These are phyloP conservation scores for Thinocorus orbignyianus DNA, from an alignment of 2,113 vertebrate species.

Conservation along the genomic window DNA sequence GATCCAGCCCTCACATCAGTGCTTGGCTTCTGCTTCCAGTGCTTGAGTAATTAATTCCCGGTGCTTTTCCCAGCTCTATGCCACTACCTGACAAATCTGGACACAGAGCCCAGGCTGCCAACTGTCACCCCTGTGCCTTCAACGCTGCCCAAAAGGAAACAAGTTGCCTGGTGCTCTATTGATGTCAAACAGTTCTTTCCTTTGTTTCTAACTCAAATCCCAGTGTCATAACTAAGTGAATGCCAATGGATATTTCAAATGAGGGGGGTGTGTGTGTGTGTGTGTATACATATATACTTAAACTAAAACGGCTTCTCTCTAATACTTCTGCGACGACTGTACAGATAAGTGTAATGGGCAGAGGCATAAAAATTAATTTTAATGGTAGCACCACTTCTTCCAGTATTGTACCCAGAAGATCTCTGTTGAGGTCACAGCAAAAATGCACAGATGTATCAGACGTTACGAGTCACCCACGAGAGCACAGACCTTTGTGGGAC, in stretches of 20 bases:
- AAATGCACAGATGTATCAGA: accelerated
- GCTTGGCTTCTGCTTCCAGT: neutral
- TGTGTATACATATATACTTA: neutral
- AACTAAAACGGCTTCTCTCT: neutral
- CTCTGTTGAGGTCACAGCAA: neutral
- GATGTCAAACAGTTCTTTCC: neutral
- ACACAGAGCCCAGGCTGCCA: neutral
- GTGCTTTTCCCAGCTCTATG: neutral
- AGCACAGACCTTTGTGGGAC: neutral
- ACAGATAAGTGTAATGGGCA: neutral
- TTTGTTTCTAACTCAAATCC: neutral
- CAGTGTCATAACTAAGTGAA: neutral
- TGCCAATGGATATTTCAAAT: neutral
- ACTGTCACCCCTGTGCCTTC: neutral
- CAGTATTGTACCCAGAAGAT: neutral
- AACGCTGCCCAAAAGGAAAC: neutral
- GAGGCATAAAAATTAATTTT: neutral
- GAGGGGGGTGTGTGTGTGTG: neutral
- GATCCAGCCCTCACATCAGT: neutral
- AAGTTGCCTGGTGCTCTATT: neutral
- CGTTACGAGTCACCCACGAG: neutral
- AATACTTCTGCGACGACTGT: neutral
- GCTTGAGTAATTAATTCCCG: neutral
- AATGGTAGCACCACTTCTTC: neutral
- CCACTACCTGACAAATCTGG: neutral